Evolutionary conservation across 2,113 vertebrate genomes (phyloP), one percentile per base, ranked within the genome.

Genomic region (Morone chrysops): DNA sequence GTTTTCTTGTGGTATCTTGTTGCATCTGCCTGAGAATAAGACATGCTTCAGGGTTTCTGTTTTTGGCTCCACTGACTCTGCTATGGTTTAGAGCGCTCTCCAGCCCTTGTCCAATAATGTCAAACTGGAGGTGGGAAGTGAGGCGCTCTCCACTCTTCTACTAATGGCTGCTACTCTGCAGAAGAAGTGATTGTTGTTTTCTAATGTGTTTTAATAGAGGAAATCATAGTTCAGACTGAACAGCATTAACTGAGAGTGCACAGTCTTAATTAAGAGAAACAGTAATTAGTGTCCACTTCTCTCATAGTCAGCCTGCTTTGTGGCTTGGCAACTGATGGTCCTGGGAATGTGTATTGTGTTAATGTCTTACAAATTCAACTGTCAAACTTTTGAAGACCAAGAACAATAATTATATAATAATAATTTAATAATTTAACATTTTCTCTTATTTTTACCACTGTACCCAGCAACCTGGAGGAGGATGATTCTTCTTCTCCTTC

Each of bases 21-120:
- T 57, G 82, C 80, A 81, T 84, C 78, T 86, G 72, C 50, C 80
- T 69, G 25, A 61, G 76, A 70, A 66, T 0, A 51, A 47, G 83
- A 87, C 45, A 84, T 3, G 62, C 81, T 82, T 80, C 65, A 48
- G 54, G 53, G 77, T 80, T 56, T 76, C 54, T 81, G 60, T 63
- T 67, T 65, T 48, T 83, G 65, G 69, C 72, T 77, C 60, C 53
- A 31, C 9, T 6, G 8, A 50, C 60, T 66, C 72, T 60, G 71
- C 79, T 80, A 10, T 48, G 66, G 36, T 80, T 68, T 77, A 48
- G 56, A 78, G 65, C 70, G 70, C 38, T 78, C 56, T 22, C 48
- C 18, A 11, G 51, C 16, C 57, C 40, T 47, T 65, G 68, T 78
- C 50, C 69, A 71, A 67, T 75, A 47, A 78, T 70, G 78, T 81